A percentile compares a stretch with the other conserved stretches of the same genome.
Evolutionary conservation across 1,140 invertebrate species (phyloP).

Genomic region (Platyura marginata): DNA sequence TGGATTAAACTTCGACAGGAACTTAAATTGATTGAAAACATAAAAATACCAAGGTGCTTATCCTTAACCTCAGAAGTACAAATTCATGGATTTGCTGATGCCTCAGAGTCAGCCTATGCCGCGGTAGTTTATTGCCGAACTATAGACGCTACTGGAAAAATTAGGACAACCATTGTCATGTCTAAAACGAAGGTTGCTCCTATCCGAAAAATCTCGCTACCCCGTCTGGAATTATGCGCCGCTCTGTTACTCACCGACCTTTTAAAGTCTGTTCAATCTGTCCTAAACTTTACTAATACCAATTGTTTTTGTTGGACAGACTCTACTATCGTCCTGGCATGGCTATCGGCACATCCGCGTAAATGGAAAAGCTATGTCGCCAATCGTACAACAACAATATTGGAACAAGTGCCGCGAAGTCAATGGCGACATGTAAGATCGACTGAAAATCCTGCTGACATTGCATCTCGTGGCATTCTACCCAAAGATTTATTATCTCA

Average conservation of each 20-base stretch:
- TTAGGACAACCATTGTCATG: constrained; percentile 1
- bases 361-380: constrained; percentile 11
- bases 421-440: constrained; percentile 15
- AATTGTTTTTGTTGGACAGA: not conserved
- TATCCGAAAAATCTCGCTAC: constrained; percentile 12
- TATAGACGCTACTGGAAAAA: not conserved
- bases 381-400: constrained; percentile 12
- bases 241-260: constrained; percentile 14
- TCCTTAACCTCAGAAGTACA: constrained; percentile 2
- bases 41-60: not conserved
- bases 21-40: not conserved
- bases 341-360: constrained; percentile 9
- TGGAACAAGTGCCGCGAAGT: constrained; percentile 7
- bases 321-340: not conserved
- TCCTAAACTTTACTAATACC: not conserved
- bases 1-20: constrained; percentile 7
- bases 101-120: constrained; percentile 7
- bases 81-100: constrained; percentile 12
- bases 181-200: constrained; percentile 16
- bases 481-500: not conserved
- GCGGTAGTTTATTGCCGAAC: constrained; percentile 6
- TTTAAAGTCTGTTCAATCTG: constrained; percentile 7
- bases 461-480: constrained; percentile 3
- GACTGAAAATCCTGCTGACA: constrained; percentile 13
- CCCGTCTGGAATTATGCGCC: constrained; percentile 15